Conservation (phyloP, 2,888 invertebrate genomes). For the Urechis unicinctus region DNA sequence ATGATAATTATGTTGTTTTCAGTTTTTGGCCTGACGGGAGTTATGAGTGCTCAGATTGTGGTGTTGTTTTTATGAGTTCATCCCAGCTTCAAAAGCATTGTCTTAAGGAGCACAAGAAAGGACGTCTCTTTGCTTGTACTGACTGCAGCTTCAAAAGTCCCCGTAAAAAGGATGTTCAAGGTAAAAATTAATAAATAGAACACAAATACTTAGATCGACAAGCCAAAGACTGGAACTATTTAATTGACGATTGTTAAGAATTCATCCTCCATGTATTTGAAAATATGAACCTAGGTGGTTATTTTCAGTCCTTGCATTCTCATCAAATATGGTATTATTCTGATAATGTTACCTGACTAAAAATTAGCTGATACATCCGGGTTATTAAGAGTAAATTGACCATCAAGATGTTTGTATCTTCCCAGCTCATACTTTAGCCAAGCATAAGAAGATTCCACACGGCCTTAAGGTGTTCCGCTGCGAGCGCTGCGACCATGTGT, state of each 20-base stretch:
- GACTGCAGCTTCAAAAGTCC: constrained; percentile 20
- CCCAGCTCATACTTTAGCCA: constrained; percentile 19
- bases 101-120: constrained; percentile 19
- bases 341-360: no score
- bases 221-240: no score
- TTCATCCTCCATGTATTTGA: background rate
- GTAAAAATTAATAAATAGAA: constrained; percentile 2
- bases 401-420: background rate
- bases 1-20: no score
- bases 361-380: no score
- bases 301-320: no score
- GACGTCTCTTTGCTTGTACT: constrained; percentile 18
- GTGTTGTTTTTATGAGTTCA: constrained; percentile 5
- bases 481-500: constrained; percentile 16
- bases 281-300: background rate
- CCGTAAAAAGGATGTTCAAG: constrained; percentile 23
- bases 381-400: no score
- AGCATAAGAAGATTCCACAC: constrained; percentile 15
- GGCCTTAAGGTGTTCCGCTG: constrained; percentile 19
- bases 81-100: constrained; percentile 15
- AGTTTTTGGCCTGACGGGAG: no score
- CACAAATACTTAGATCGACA: background rate
- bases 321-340: no score
- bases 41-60: constrained; percentile 16
- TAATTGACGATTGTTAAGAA: background rate